Conservation (phyloP, 1,140 invertebrate genomes). For the Bombyx mandarina region DNA sequence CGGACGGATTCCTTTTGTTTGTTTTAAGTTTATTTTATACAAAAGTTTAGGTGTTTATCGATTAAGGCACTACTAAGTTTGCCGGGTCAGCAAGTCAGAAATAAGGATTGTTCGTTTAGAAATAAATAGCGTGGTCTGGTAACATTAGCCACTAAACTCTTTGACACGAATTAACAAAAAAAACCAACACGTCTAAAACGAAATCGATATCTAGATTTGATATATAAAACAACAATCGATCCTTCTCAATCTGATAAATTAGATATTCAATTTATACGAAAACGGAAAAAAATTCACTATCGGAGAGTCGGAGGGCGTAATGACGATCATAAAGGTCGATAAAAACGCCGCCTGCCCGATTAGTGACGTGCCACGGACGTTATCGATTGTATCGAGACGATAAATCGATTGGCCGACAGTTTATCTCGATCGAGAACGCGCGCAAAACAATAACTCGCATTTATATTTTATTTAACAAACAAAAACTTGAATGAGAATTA, state of each 20-base stretch:
- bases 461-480: conserved; percentile 2
- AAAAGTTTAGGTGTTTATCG: too few relatives aligned
- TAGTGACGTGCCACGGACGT: conserved; percentile 51
- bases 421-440: conserved; percentile 39
- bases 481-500: conserved; percentile 1
- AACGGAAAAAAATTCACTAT: conserved; percentile 34
- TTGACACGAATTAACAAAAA: too few relatives aligned
- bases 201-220: background rate
- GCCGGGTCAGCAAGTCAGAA: too few relatives aligned
- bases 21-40: too few relatives aligned
- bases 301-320: conserved; percentile 27
- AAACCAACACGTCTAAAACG: too few relatives aligned
- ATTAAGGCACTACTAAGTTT: too few relatives aligned
- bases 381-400: conserved; percentile 41
- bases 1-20: too few relatives aligned
- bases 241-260: conserved; percentile 5
- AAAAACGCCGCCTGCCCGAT: conserved; percentile 41
- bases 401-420: conserved; percentile 33
- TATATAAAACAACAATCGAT: background rate
- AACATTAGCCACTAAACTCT: too few relatives aligned
- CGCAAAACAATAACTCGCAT: conserved; percentile 28
- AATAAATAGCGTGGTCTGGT: too few relatives aligned
- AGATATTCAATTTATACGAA: conserved; percentile 33
- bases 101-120: too few relatives aligned
- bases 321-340: conserved; percentile 55